Evolutionary conservation across 1,140 invertebrate genomes (phyloP), one percentile per base, ranked within the genome.

Genomic region (Triops cancriformis): DNA sequence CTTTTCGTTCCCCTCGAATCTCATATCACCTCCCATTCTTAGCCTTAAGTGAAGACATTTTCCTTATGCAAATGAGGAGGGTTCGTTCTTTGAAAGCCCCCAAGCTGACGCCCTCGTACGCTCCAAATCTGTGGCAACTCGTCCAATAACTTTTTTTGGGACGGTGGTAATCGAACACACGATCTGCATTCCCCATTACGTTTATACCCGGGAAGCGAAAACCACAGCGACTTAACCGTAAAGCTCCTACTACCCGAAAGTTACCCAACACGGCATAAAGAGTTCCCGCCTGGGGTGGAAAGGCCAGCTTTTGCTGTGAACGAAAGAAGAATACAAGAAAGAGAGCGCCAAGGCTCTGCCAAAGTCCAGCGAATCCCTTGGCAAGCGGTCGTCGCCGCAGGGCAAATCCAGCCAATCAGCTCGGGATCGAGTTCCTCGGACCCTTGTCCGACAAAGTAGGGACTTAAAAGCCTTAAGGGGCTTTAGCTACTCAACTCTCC

Each of bases 1-100:
- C 51, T 64, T 18, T 64, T 64, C 10, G 51, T 64, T 64, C 23
- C 43, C 51, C 51, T n/a, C 14, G 51, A 64, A 64, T 64, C 51
- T 64, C 14, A 64, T 64, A 64, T 12, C 51, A 64, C 18, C 14
- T 64, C 51, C 31, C 31, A 37, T 37, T 37, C 31, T 37, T 37
- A 37, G 31, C 31, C 31, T 64, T 64, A 64, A 64, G 51, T 64
- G 51, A 64, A 64, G 51, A 64, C 51, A 64, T 64, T 64, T 37
- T 37, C n/a, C 18, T 14, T 23, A 64, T 64, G 51, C 51, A 64
- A 64, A 64, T 64, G 51, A 18, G 51, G 31, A 37, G 31, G 31
- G 31, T 37, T 37, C 31, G 31, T 37, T 64, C 51, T 64, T 64
- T 51, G 6, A 51, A 12, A 51, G 45, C 45, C 45, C 12, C 2